Conservation (phyloP, 2,797 vertebrate genomes). For the Lemur catta region DNA sequence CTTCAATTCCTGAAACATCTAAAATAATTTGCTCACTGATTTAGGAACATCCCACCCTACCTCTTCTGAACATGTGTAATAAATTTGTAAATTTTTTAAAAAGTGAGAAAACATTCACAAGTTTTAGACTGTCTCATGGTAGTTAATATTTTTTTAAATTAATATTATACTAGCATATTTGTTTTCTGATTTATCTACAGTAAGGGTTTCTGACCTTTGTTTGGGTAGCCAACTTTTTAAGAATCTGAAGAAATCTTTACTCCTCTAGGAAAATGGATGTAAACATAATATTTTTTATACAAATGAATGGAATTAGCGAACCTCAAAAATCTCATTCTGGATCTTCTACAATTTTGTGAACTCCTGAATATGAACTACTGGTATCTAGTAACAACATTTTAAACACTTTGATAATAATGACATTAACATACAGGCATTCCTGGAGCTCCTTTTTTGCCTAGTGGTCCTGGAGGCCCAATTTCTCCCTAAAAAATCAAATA, state of each 20-base stretch:
- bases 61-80: neutral
- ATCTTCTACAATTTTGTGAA: neutral
- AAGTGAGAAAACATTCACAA: neutral
- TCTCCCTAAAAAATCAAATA: slow-evolving; percentile 89
- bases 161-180: neutral
- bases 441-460: slow-evolving; percentile 88
- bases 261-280: neutral
- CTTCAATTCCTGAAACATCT: neutral
- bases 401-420: neutral
- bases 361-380: neutral
- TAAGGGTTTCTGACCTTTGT: neutral
- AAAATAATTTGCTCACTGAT: neutral
- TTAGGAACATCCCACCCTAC: neutral
- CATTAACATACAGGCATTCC: slow-evolving; percentile 89
- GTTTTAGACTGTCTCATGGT: neutral
- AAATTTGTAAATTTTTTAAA: neutral
- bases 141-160: neutral
- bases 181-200: neutral
- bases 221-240: neutral
- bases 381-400: neutral
- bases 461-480: slow-evolving; percentile 87
- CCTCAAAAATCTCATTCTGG: neutral
- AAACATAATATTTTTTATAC: neutral
- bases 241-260: neutral
- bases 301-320: neutral